Base-by-base conservation (phyloP, 2,113 vertebrate species). In the Camelus dromedarius region DNA sequence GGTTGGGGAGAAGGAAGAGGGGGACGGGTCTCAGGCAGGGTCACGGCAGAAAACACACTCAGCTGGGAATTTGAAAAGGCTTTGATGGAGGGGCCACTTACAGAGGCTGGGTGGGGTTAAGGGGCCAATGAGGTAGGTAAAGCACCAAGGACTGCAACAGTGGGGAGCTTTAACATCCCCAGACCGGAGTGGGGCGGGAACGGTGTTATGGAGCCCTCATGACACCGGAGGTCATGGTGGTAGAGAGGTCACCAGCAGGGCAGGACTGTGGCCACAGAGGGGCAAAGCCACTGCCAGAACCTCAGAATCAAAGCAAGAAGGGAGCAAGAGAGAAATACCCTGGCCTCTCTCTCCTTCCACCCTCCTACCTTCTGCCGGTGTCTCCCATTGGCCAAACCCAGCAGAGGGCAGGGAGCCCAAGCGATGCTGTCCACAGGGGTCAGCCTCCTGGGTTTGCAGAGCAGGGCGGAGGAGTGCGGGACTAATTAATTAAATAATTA, bases 141-240 rank as follows among this genome's bases (percentile, higher is more conserved):
- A 58, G 32, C 62, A 28, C 35, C 75, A 52, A 26, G 14, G 77
- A 70, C 79, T 35, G 1, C 5, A 20, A 6, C 3, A 28, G 6
- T 60, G 14, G 62, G 12, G 70, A 70, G 52, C 26, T 32, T 69
- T 48, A 38, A n/a, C 22, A 15, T 38, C 35, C 50, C 7, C n/a
- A 67, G 26, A 24, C 28, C 32, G 0, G 5, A 66, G 80, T 58
- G 20, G 66, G 16, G 16, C 26, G 56, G 48, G 60, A 56, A 32
- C 0, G 15, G 18, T 52, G 32, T 28, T 4, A 0, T 15, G 20
- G 32, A 72, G 0, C 32, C 50, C 46, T 35, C 42, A 0, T 20
- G 48, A 30, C 8, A 70, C 54, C 18, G 75, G 69, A n/a, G 26
- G 50, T n/a, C 66, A 15, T 22, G 35, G 56, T 80, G 67, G 30